These are phyloP conservation scores for Dolichopus griseipennis DNA, from an alignment of 2,888 invertebrate genomes.

Conservation along the genomic window DNA sequence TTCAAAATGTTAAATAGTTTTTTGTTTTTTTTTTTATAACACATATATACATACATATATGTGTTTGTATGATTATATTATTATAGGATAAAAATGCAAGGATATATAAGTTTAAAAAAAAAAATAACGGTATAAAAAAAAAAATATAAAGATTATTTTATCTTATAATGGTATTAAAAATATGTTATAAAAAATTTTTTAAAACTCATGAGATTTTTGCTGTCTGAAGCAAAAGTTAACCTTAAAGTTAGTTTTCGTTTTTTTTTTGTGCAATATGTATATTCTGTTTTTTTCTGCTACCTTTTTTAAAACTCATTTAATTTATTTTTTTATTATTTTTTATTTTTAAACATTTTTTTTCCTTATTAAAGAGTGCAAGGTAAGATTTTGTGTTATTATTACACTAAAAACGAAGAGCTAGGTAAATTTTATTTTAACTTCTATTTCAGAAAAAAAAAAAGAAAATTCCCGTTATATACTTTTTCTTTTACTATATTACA, in stretches of 20 bases:
- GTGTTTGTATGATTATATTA: no score
- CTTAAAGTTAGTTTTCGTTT: no score
- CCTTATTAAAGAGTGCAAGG: neutral
- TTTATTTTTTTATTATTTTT: neutral
- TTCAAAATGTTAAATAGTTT: no score
- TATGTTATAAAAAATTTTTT: neutral
- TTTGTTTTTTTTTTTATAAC: no score
- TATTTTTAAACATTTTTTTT: neutral
- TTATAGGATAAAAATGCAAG: neutral
- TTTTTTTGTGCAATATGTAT: neutral
- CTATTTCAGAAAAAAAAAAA: no score
- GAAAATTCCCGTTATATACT: no score
- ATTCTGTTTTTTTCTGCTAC: no score
- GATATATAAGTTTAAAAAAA: neutral
- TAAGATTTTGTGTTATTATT: no score
- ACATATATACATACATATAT: no score
- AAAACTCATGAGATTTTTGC: conserved; percentile 4
- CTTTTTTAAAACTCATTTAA: neutral
- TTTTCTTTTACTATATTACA: no score
- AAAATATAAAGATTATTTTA: neutral
- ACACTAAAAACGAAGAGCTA: neutral
- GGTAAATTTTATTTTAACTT: neutral
- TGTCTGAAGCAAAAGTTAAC: conserved; percentile 6
- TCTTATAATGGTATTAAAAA: neutral
- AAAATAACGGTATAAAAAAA: neutral